Base-by-base conservation (phyloP, 92 coral and sea anemone species). In the Diadumene lineata region DNA sequence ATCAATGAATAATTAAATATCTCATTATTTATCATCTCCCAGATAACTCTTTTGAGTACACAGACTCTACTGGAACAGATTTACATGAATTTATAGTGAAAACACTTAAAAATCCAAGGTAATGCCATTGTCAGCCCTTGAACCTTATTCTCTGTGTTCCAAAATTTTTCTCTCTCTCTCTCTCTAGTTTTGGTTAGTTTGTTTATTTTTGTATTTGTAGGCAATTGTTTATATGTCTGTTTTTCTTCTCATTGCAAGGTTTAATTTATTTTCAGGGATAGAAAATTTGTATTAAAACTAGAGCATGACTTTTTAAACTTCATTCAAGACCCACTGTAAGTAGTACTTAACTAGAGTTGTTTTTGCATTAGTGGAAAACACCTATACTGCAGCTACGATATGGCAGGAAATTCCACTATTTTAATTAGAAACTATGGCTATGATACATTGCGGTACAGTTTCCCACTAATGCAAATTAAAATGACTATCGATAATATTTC, bases 1-100 rank as follows among this genome's bases (percentile, higher is more conserved):
- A n/a, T n/a, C n/a, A 38, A 38, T 4, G 13, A n/a, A 1, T 31
- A 0, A 48, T 17, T 78, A 50, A 55, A 7, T 10, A 13, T 21
- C 29, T 51, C 17, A 13, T 31, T 55, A 16, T 58, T 31, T 19
- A 38, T 64, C 22, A 27, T 62, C 70, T 81, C 75, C 63, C 69
- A 94, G 98, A 94, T 81, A 90, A 93, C 75, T 94, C 98, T 44
- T 92, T 94, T 86, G 98, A 94, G 69, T 94, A 94, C 72, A 94
- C 98, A 57, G 98, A 94, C 79, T 94, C 98, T 33, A 94, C 98
- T 55, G 98, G 98, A 43, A 94, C 98, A 65, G 98, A 94, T 76
- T 86, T 94, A 31, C 86, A 91, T 84, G 98, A 92, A 81, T 94
- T 94, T 84, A 94, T 94, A 57, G 83, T 94, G 51, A 94, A 92